phyloP scores from a whole-genome alignment of 2,888 invertebrate genomes.

The Drosophila gaucha region DNA sequence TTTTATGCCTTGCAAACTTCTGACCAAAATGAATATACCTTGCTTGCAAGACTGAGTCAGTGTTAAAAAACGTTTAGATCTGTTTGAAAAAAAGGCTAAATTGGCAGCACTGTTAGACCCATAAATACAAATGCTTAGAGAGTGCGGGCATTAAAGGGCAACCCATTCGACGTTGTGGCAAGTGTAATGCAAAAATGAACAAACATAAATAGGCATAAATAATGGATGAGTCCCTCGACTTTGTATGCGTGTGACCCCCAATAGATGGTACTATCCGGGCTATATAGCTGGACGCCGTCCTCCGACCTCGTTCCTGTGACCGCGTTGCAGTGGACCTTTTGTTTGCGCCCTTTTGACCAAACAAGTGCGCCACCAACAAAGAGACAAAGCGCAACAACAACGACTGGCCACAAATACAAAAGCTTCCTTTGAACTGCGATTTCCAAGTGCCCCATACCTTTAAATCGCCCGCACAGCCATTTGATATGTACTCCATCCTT shows the following conservation, averaged over 20 bases:
- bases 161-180: constrained; percentile 25
- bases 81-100: not conserved
- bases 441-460: constrained; percentile 39
- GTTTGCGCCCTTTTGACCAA: constrained; percentile 72
- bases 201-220: constrained; percentile 65
- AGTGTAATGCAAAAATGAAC: constrained; percentile 61
- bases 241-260: constrained; percentile 23
- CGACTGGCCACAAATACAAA: constrained; percentile 48
- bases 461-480: not conserved
- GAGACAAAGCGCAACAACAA: constrained; percentile 49
- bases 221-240: constrained; percentile 44
- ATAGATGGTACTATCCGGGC: constrained; percentile 6
- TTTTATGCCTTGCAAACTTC: too few relatives aligned
- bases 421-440: constrained; percentile 64
- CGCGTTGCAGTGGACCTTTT: constrained; percentile 57
- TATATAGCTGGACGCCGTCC: constrained; percentile 4
- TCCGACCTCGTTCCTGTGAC: constrained; percentile 35
- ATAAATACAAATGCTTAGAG: not conserved
- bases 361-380: constrained; percentile 66
- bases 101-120: not conserved
- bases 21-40: too few relatives aligned
- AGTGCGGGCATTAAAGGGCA: constrained; percentile 20
- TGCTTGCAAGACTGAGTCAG: not conserved
- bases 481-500: not conserved
- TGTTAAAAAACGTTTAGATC: not conserved